Evolutionary conservation across 2,888 invertebrate species (phyloP), one percentile per base, ranked within the genome.

Genomic region (Apodemia hepburni): DNA sequence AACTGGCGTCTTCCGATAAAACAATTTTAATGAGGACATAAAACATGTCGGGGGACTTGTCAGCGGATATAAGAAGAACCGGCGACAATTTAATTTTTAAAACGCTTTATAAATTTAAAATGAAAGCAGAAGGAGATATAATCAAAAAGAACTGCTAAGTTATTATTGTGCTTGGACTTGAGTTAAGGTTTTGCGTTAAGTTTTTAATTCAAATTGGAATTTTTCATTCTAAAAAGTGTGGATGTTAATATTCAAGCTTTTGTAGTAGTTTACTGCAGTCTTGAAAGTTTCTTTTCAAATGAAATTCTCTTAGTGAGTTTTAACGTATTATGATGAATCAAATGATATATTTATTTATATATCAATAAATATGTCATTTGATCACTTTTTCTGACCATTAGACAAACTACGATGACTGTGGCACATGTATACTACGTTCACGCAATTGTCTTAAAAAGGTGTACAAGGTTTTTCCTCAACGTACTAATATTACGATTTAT

Each of bases 41-140:
- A 85, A 87, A 81, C 84, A 87, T 75, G 85, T 82, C 84, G 79
- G 75, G 82, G 78, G 80, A 82, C 54, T 85, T 87, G 84, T 85
- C 84, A 85, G 79, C 76, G 76, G 75, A 81, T 42, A 42, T 38
- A 79, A 75, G 74, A 78, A 81, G 54, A 54, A 54, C 54, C 71
- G 67, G 70, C 45, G 73, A 75, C 79, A 78, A 83, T 85, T 83
- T 80, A 76, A 80, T 80, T 80, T 76, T 76, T 77, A 76, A 80
- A 76, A 73, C 76, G 73, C 66, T 73, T 70, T 74, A 68, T 75
- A 75, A 78, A 75, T 73, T 74, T 75, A 77, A 78, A 74, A 74
- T 74, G 70, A 77, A 74, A 72, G 73, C 77, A 70, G 73, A 74
- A 75, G 74, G 45, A 45, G 74, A 77, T 77, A 66, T 64, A 69